Evolutionary conservation across 2,113 vertebrate genomes (phyloP).

Genomic region (Lamprotornis superbus): DNA sequence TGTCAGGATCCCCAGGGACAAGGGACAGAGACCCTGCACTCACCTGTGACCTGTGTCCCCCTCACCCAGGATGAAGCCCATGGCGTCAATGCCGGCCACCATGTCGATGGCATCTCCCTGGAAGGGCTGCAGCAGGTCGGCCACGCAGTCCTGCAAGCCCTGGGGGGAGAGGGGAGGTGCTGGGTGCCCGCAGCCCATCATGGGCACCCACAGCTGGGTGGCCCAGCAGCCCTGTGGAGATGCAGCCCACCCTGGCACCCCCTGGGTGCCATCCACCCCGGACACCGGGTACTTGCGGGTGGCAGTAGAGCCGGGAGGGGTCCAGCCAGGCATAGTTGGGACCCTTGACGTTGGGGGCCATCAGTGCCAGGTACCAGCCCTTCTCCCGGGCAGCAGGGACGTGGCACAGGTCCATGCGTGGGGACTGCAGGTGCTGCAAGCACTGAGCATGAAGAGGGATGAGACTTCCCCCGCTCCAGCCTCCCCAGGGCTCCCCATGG

Average conservation of each 20-base stretch:
- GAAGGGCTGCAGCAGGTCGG: slow-evolving; percentile 83
- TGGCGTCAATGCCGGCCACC: slow-evolving; percentile 86
- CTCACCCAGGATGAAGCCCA: slow-evolving; percentile 90
- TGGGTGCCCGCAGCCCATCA: neutral
- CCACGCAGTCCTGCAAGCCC: slow-evolving; percentile 82
- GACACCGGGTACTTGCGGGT: slow-evolving; percentile 74
- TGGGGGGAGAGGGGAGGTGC: slow-evolving; percentile 2
- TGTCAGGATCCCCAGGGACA: slow-evolving; percentile 30
- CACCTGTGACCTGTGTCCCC: accelerated
- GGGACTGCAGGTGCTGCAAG: accelerated
- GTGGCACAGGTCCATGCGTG: slow-evolving; percentile 67
- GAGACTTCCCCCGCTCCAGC: accelerated
- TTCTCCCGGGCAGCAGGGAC: slow-evolving; percentile 48
- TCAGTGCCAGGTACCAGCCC: slow-evolving; percentile 86
- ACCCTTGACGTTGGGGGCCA: slow-evolving; percentile 86
- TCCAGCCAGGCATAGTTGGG: slow-evolving; percentile 85
- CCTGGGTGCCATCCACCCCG: accelerated
- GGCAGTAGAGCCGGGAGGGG: slow-evolving; percentile 88
- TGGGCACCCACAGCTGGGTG: neutral
- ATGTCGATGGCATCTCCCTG: slow-evolving; percentile 77
- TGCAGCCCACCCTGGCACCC: neutral
- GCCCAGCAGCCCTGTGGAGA: accelerated
- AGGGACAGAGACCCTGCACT: accelerated
- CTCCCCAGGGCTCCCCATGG: accelerated
- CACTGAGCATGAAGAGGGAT: accelerated